A percentile compares a stretch with the other conserved stretches of the same genome.
phyloP scores from a whole-genome alignment of 2,888 invertebrate genomes.

The Branchellion lobata region DNA sequence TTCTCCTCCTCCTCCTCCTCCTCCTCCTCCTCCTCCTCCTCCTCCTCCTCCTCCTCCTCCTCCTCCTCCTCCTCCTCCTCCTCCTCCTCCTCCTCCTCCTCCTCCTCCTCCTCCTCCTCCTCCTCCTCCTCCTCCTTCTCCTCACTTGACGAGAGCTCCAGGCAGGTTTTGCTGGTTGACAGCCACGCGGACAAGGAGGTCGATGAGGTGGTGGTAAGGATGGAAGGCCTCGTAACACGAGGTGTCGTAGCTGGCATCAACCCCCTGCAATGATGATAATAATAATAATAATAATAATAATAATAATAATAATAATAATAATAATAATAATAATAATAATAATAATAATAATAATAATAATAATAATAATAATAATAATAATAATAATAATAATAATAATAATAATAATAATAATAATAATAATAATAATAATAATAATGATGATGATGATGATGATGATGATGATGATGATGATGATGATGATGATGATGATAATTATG shows the following conservation, averaged over 20 bases:
- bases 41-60: not conserved
- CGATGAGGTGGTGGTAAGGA: constrained; percentile 86
- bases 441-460: no score
- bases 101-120: not conserved
- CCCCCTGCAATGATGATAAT: no score
- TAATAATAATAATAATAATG: no score
- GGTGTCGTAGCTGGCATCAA: constrained; percentile 76
- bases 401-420: no score
- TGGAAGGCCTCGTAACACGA: constrained; percentile 76
- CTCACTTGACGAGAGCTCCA: constrained; percentile 72
- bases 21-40: no score
- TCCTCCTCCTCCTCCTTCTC: not conserved
- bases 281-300: not conserved
- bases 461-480: no score
- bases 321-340: not conserved
- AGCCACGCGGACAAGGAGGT: constrained; percentile 81
- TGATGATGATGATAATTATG: no score
- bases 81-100: not conserved
- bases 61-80: not conserved
- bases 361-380: no score
- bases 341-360: constrained; percentile 15
- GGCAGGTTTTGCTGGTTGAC: constrained; percentile 83
- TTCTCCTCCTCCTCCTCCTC: no score
- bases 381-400: no score
- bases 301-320: not conserved